Evolutionary conservation across 1,140 invertebrate species (phyloP), one percentile per base, ranked within the genome.

Genomic region (Listronotus bonariensis): DNA sequence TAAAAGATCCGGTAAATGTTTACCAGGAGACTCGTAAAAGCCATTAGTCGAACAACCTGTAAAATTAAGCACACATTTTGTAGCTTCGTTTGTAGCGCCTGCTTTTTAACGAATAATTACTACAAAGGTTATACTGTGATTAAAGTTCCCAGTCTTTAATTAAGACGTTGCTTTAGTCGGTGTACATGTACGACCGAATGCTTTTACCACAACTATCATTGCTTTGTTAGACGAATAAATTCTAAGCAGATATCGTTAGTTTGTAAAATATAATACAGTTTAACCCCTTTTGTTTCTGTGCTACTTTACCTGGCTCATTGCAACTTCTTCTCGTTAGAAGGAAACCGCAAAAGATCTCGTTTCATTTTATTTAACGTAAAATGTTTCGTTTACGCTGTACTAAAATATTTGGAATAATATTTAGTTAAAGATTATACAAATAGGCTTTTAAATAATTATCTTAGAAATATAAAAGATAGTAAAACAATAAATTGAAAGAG

Each of bases 71-170:
- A 36, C 61, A 64, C 56, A 64, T 64, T 64, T 56, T 51, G 52
- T 64, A 64, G 45, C 61, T 64, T 45, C 42, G 53, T 64, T 64
- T 56, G 61, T 51, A 64, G 61, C 61, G 41, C 46, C 34, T 49
- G 41, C 42, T 64, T 46, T 64, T 43, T 42, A 56, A 42, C 61
- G 45, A 56, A 64, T 64, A 64, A 64, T 65, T 58, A 43, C 55
- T 52, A 43, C 42, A 45, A 43, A 18, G 55, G 63, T 58, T 65
- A 65, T 65, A 65, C 57, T 45, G 63, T 58, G 63, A 65, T 65
- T 65, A 65, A 65, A 45, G 63, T 54, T 45, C 15, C 56, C 54
- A 58, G 55, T 57, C 55, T 65, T 65, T 65, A 65, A 65, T 65
- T 65, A 65, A 65, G 63, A 58, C 63, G 54, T 40, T 58, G 55